These are phyloP conservation scores for Acanthosoma haemorrhoidale DNA, from an alignment of 2,888 invertebrate species.

Conservation along the genomic window DNA sequence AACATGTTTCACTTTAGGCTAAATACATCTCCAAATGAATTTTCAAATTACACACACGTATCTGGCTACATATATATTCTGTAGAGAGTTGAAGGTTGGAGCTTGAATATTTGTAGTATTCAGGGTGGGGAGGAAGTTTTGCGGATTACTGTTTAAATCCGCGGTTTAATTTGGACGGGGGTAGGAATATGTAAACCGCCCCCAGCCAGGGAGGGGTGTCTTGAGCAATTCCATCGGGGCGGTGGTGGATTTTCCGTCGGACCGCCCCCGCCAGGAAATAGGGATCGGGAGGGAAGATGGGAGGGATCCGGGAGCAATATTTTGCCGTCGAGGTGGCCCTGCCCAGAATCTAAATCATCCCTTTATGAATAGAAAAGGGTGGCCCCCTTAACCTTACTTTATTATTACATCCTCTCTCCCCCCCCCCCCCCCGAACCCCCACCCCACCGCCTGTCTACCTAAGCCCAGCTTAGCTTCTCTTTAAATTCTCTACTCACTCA, in stretches of 20 bases:
- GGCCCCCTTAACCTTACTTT: slow-evolving; percentile 29
- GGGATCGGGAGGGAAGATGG: not conserved
- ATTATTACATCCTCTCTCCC: slow-evolving; percentile 35
- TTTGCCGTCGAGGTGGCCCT: slow-evolving; percentile 1
- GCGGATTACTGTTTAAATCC: not conserved
- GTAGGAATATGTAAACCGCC: slow-evolving; percentile 9
- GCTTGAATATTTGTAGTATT: too few species aligned
- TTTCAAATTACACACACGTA: too few species aligned
- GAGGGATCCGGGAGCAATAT: not conserved
- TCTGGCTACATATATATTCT: too few species aligned
- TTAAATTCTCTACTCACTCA: not conserved
- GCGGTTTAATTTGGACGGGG: not conserved
- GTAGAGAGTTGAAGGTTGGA: too few species aligned
- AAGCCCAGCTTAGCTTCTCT: slow-evolving; percentile 21
- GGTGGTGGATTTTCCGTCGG: slow-evolving; percentile 12
- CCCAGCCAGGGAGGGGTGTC: not conserved
- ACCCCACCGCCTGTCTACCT: too few species aligned
- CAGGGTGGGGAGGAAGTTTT: not conserved
- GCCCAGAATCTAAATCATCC: slow-evolving; percentile 34
- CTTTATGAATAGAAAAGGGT: slow-evolving; percentile 35
- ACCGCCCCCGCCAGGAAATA: slow-evolving; percentile 6
- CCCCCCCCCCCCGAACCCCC: too few species aligned
- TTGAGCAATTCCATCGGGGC: slow-evolving; percentile 11
- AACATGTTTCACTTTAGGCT: too few species aligned
- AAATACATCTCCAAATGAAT: too few species aligned